phyloP scores from a whole-genome alignment of 2,888 invertebrate genomes.

The Drosophila kokeensis region DNA sequence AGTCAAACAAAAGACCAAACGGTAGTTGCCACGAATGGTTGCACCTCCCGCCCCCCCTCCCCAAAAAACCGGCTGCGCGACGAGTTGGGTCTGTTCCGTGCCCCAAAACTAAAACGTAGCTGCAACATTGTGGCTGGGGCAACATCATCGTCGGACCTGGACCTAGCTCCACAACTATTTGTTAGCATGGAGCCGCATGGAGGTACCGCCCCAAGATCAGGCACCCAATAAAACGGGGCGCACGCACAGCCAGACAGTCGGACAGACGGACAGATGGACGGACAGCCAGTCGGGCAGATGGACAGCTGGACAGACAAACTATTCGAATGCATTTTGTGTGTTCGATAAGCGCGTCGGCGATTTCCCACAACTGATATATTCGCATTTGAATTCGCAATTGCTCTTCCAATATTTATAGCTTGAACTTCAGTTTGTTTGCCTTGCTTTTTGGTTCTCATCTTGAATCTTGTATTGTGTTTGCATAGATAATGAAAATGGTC shows the following conservation, averaged over 20 bases:
- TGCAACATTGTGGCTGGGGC: slow-evolving; percentile 66
- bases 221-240: slow-evolving; percentile 44
- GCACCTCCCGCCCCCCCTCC: background rate
- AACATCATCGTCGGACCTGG: slow-evolving; percentile 22
- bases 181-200: slow-evolving; percentile 33
- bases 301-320: slow-evolving; percentile 31
- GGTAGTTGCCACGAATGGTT: slow-evolving; percentile 78
- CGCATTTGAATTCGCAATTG: slow-evolving; percentile 66
- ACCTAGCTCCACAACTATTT: slow-evolving; percentile 47
- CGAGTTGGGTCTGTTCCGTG: slow-evolving; percentile 14
- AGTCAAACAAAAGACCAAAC: slow-evolving; percentile 79
- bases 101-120: slow-evolving; percentile 20
- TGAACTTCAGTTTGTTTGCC: slow-evolving; percentile 24
- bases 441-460: slow-evolving; percentile 29
- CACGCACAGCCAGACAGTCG: slow-evolving; percentile 15
- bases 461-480: slow-evolving; percentile 15
- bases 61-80: slow-evolving; percentile 59
- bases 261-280: slow-evolving; percentile 37
- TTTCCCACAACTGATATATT: slow-evolving; percentile 73
- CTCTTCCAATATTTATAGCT: slow-evolving; percentile 67
- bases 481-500: slow-evolving; percentile 45
- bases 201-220: slow-evolving; percentile 21
- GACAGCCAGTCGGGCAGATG: background rate
- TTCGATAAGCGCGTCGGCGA: slow-evolving; percentile 63
- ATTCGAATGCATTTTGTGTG: slow-evolving; percentile 73